phyloP scores from a whole-genome alignment of 1,140 invertebrate species.

The Caerostris darwini region DNA sequence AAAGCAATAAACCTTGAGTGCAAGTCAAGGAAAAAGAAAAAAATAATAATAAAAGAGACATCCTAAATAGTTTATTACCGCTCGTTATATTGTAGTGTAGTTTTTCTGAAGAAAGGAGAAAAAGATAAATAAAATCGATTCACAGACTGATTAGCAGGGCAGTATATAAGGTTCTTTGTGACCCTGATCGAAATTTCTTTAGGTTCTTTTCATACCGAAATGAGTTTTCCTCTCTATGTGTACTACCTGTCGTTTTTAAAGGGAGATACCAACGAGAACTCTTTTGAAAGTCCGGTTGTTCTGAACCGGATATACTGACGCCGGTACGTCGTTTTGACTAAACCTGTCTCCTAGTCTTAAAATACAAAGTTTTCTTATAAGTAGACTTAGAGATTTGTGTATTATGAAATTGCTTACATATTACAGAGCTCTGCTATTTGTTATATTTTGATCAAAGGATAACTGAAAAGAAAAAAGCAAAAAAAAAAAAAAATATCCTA shows the following conservation, averaged over 20 bases:
- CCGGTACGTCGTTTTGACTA: background rate
- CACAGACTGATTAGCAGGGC: conserved; percentile 20
- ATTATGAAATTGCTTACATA: background rate
- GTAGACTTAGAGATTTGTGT: background rate
- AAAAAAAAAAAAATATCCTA: background rate
- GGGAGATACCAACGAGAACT: background rate
- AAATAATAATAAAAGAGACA: conserved; percentile 1
- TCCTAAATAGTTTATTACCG: conserved; percentile 28
- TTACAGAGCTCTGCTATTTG: background rate
- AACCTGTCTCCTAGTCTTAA: background rate
- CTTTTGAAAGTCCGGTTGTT: background rate
- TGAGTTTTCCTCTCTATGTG: conserved; percentile 5
- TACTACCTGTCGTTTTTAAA: conserved; percentile 24
- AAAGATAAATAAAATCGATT: conserved; percentile 56
- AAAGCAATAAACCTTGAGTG: conserved; percentile 3
- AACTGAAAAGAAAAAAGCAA: background rate
- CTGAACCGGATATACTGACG: conserved; percentile 24
- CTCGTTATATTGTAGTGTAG: background rate
- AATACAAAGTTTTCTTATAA: background rate
- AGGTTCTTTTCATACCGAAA: conserved; percentile 14
- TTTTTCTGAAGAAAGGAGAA: background rate
- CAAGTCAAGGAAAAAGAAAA: background rate
- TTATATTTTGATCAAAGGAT: background rate
- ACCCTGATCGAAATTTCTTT: background rate
- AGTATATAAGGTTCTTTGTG: conserved; percentile 14